Percentiles rank a stretch among this genome's conserved stretches.
phyloP scores from a whole-genome alignment of 2,797 vertebrate genomes.

The Gallirallus australis region DNA sequence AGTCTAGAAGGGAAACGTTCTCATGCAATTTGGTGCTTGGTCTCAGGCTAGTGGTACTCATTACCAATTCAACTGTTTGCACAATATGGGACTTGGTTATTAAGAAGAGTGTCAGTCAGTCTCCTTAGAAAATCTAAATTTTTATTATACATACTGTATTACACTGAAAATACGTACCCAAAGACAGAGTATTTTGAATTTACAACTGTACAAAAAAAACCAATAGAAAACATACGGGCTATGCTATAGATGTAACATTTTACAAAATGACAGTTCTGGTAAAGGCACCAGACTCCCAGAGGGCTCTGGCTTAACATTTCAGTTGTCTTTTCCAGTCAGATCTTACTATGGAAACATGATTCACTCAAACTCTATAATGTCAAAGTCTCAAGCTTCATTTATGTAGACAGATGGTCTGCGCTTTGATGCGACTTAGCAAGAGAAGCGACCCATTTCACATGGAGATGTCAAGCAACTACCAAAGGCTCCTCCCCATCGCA shows the following conservation, averaged over 20 bases:
- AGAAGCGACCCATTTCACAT: not conserved
- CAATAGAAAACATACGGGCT: constrained; percentile 71
- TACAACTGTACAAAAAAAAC: constrained; percentile 76
- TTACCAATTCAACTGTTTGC: not conserved
- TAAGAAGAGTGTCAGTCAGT: not conserved
- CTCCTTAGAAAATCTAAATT: constrained; percentile 79
- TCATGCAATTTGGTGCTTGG: not conserved
- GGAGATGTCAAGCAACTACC: not conserved
- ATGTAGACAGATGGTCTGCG: not conserved
- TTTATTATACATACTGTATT: constrained; percentile 78
- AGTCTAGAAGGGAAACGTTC: not conserved
- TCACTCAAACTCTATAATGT: not conserved
- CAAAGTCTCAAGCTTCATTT: constrained; percentile 4
- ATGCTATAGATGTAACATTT: constrained; percentile 65
- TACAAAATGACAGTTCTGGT: constrained; percentile 71
- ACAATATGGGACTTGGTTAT: not conserved
- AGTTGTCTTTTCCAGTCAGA: constrained; percentile 32
- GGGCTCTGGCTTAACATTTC: constrained; percentile 57
- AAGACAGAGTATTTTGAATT: constrained; percentile 69
- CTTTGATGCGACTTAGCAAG: not conserved
- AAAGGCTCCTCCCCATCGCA: not conserved
- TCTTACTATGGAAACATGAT: not conserved
- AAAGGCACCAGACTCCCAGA: constrained; percentile 73
- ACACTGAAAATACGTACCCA: constrained; percentile 75
- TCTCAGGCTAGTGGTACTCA: not conserved